These are phyloP conservation scores for Marmota flaviventris DNA, from an alignment of 2,113 vertebrate genomes.

Conservation along the genomic window DNA sequence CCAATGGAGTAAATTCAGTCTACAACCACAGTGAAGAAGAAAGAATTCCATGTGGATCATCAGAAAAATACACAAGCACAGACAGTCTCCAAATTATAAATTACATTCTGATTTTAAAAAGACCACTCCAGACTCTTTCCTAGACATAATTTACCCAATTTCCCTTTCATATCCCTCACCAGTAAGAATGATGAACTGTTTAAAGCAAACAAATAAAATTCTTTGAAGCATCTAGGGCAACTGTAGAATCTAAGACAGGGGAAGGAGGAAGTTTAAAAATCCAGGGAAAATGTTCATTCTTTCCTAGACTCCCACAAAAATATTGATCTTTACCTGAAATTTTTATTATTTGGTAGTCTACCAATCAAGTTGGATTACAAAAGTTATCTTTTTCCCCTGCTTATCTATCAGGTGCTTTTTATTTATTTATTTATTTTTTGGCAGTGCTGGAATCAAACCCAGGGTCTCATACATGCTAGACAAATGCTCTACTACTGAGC, in stretches of 20 bases:
- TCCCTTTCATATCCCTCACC: not conserved
- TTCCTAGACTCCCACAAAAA: not conserved
- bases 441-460: not conserved
- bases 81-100: conserved; percentile 7
- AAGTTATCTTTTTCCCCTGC: not conserved
- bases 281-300: not conserved
- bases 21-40: not conserved
- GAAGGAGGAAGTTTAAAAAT: conserved; percentile 44
- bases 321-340: conserved; percentile 16
- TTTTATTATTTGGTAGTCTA: conserved; percentile 55
- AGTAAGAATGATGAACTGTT: not conserved
- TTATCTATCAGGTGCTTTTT: not conserved
- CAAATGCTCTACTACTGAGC: not conserved
- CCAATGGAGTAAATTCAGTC: not conserved
- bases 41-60: not conserved
- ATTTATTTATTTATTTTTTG: not conserved
- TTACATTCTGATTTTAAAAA: not conserved
- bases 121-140: not conserved
- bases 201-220: conserved; percentile 36
- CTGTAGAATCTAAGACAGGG: not conserved
- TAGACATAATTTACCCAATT: not conserved
- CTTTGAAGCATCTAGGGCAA: conserved; percentile 13
- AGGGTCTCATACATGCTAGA: not conserved
- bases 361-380: not conserved
- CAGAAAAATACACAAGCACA: conserved; percentile 27